Evolutionary conservation across 2,888 invertebrate genomes (phyloP).

Genomic region (Heliconius cydno): DNA sequence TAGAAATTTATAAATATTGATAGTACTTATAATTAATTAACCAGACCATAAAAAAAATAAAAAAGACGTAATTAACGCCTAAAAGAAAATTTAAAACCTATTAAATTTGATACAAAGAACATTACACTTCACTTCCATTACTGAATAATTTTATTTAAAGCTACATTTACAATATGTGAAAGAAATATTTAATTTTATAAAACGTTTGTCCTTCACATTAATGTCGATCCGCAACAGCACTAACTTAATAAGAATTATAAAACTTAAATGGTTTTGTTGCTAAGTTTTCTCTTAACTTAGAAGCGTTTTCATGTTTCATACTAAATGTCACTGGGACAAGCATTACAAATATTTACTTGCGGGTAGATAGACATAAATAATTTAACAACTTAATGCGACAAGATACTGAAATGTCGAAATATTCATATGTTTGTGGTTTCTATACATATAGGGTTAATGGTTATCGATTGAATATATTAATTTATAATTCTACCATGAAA

Average conservation of each 20-base stretch:
- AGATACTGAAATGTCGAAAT: background rate
- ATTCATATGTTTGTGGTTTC: background rate
- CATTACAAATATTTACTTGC: constrained; percentile 17
- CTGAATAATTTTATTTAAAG: background rate
- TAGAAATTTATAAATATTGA: background rate
- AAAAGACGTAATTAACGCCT: background rate
- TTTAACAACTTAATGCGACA: constrained; percentile 4
- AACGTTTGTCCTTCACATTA: background rate
- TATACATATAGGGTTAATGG: background rate
- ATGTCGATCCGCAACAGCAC: background rate
- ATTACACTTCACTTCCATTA: constrained; percentile 6
- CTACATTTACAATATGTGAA: background rate
- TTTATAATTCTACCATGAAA: background rate
- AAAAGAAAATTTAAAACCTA: background rate
- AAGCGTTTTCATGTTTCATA: constrained; percentile 27
- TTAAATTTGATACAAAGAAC: background rate
- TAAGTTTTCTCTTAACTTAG: constrained; percentile 27
- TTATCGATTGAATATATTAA: background rate
- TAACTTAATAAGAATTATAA: constrained; percentile 13
- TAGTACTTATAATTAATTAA: background rate
- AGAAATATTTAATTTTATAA: background rate
- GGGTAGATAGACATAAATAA: background rate
- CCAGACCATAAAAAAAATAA: background rate
- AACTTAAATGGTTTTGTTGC: constrained; percentile 15
- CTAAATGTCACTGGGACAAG: constrained; percentile 10